Conservation (phyloP, 2,113 vertebrate genomes). For the Urocolius indicus region DNA sequence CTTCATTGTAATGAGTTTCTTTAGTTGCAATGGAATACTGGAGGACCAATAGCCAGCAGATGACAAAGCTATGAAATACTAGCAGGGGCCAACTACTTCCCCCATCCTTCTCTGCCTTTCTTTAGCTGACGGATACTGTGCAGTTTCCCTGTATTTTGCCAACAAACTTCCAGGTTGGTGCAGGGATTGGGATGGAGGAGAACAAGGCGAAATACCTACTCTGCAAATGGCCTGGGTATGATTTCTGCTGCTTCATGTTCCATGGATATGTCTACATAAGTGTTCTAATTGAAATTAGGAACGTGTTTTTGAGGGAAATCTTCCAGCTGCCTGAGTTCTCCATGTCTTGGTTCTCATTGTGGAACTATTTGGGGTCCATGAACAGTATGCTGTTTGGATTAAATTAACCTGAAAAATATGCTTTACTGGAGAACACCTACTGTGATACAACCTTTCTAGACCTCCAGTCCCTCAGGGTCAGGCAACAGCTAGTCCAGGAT, state of each 20-base stretch:
- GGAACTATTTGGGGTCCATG: not conserved
- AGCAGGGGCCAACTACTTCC: not conserved
- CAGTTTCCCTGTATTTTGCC: not conserved
- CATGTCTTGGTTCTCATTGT: not conserved
- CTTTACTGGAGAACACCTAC: not conserved
- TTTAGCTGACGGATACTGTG: not conserved
- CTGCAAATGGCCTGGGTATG: not conserved
- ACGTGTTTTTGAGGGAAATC: not conserved
- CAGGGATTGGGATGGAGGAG: not conserved
- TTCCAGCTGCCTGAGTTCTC: not conserved
- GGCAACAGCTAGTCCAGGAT: not conserved
- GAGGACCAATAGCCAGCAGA: not conserved
- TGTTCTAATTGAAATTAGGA: not conserved
- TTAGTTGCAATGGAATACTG: not conserved
- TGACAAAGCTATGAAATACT: not conserved
- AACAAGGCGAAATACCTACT: not conserved
- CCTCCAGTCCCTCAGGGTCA: not conserved
- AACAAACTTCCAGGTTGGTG: not conserved
- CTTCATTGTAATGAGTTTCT: not conserved
- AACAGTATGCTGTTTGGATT: not conserved
- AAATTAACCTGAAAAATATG: not conserved
- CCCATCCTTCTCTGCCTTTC: not conserved
- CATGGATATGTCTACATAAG: not conserved
- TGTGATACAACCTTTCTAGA: not conserved
- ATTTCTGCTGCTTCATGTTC: not conserved